Conservation (phyloP, 2,113 vertebrate species). For the human region DNA sequence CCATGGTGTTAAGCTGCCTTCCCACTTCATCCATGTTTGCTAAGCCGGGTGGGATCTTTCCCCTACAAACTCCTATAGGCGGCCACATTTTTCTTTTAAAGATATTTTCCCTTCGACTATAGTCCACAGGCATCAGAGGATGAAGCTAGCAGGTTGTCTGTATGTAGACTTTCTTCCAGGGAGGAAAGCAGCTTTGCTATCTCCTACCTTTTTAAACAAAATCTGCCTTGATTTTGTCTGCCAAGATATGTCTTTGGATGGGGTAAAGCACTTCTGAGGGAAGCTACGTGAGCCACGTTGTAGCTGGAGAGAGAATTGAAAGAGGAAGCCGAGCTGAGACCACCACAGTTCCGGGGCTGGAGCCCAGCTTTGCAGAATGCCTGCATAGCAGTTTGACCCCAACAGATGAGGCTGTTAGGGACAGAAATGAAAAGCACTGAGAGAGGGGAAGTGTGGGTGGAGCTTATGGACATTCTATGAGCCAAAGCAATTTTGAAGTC, state of each 20-base stretch:
- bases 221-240: neutral
- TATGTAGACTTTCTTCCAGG: neutral
- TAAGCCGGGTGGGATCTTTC: neutral
- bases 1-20: fast-evolving
- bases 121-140: fast-evolving
- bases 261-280: neutral
- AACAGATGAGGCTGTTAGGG: neutral
- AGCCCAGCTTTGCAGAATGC: neutral
- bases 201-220: neutral
- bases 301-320: neutral
- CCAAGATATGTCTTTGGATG: neutral
- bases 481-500: neutral
- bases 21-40: neutral
- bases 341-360: no score
- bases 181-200: neutral
- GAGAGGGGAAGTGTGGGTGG: neutral
- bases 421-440: neutral
- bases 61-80: neutral
- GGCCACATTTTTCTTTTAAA: neutral
- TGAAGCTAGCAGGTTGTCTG: neutral
- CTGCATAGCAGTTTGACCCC: no score
- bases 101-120: neutral
- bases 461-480: neutral
- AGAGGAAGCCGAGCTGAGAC: neutral
- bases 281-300: neutral